Percentiles rank a stretch among this genome's conserved stretches.
These are phyloP conservation scores for Drosophila sp. DNA, from an alignment of 1,140 invertebrate genomes.

Conservation along the genomic window DNA sequence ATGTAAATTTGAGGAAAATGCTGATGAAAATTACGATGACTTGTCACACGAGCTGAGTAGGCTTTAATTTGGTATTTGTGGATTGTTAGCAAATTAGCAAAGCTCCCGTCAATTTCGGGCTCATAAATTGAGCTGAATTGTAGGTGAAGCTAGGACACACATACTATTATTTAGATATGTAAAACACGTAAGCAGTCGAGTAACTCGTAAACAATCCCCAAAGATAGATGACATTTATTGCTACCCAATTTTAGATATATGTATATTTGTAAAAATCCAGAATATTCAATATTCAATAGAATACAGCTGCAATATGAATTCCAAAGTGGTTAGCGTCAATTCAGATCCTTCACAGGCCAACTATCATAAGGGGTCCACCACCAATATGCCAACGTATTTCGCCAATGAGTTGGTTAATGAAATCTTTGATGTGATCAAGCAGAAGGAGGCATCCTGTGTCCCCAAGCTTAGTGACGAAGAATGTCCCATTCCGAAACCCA, in stretches of 20 bases:
- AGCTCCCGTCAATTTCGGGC: conserved; percentile 30
- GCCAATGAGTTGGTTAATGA: conserved; percentile 16
- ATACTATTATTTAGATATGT: conserved; percentile 27
- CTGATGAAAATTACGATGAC: conserved; percentile 71
- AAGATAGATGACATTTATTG: conserved; percentile 3
- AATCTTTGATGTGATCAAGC: conserved; percentile 12
- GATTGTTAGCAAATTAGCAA: conserved; percentile 77
- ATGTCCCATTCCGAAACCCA: background rate
- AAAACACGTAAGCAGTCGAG: conserved; percentile 20
- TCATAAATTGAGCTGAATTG: conserved; percentile 55
- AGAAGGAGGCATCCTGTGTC: background rate
- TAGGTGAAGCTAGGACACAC: background rate
- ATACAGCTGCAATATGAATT: background rate
- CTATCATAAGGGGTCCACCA: background rate
- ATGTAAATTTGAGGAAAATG: conserved; percentile 26
- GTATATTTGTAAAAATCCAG: background rate
- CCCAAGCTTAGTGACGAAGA: conserved; percentile 13
- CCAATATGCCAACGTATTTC: background rate
- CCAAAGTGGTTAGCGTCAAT: background rate
- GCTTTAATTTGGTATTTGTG: conserved; percentile 47
- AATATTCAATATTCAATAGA: background rate
- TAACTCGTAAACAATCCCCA: conserved; percentile 4
- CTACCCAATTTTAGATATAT: background rate
- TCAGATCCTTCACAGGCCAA: background rate
- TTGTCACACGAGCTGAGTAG: conserved; percentile 67